These are phyloP conservation scores for Coecobrya sp. DNA, from an alignment of 2,888 invertebrate species.

Conservation along the genomic window DNA sequence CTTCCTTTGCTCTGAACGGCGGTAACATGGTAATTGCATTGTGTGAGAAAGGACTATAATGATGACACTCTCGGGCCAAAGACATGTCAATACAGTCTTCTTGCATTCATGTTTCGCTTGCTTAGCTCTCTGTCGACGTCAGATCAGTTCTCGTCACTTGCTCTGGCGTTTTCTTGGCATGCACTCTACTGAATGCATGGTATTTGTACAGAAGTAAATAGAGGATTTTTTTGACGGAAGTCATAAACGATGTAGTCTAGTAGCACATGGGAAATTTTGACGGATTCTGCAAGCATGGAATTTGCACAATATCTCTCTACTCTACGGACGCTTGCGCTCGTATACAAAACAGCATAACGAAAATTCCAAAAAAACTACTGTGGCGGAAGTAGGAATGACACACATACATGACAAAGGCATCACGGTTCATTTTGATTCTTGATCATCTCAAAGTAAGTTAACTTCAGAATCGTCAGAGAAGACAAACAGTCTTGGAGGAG, in stretches of 20 bases:
- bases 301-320: neutral
- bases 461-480: neutral
- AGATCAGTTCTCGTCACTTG: constrained; percentile 28
- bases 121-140: neutral
- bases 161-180: constrained; percentile 8
- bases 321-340: no score
- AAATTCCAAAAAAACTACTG: neutral
- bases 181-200: neutral
- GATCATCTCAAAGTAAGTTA: neutral
- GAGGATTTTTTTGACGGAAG: neutral
- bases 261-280: neutral
- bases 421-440: neutral
- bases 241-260: neutral
- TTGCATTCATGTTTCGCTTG: neutral
- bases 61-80: neutral
- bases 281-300: neutral
- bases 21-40: neutral
- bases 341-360: neutral
- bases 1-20: neutral
- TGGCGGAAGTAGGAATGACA: neutral
- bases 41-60: neutral
- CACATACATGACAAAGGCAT: neutral
- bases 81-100: neutral
- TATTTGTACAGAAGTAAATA: neutral
- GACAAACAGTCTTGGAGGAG: neutral